Conservation (phyloP, 2,113 vertebrate genomes). For the Typhlomys cinereus region DNA sequence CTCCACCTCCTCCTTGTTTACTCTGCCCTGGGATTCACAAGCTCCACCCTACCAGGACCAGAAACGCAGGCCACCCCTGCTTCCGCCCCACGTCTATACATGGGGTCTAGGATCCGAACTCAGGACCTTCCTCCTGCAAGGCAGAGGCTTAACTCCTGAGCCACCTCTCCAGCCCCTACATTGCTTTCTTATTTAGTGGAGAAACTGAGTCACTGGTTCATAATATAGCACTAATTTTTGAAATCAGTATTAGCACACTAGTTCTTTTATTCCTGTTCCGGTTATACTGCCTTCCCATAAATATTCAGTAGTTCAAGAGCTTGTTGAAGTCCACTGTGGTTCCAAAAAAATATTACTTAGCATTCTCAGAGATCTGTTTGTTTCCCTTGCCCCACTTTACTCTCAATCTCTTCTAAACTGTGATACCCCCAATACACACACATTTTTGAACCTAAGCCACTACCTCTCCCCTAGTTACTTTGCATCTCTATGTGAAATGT, state of each 20-base stretch:
- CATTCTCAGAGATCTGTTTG: background rate
- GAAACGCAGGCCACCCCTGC: too few species aligned
- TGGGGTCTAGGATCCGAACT: too few species aligned
- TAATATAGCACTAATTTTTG: background rate
- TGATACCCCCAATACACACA: background rate
- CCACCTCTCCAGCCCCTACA: too few species aligned
- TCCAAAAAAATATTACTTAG: background rate
- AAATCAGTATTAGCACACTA: background rate
- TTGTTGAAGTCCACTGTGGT: background rate
- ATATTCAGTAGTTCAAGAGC: background rate
- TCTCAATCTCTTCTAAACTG: conserved; percentile 31
- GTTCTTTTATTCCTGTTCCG: background rate
- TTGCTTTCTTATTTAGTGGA: background rate
- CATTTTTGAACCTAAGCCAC: conserved; percentile 8
- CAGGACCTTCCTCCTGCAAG: too few species aligned
- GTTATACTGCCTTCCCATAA: background rate
- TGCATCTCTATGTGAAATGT: too few species aligned
- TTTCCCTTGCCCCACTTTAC: background rate
- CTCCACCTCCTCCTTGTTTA: too few species aligned
- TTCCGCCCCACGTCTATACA: too few species aligned
- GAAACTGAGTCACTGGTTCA: background rate
- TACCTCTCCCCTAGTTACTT: background rate
- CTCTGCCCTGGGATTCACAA: too few species aligned
- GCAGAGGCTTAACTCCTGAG: too few species aligned
- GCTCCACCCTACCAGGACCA: too few species aligned